Percentiles rank a stretch among this genome's conserved stretches.
Evolutionary conservation across 2,113 vertebrate genomes (phyloP).

Genomic region (Electrona antarctica): DNA sequence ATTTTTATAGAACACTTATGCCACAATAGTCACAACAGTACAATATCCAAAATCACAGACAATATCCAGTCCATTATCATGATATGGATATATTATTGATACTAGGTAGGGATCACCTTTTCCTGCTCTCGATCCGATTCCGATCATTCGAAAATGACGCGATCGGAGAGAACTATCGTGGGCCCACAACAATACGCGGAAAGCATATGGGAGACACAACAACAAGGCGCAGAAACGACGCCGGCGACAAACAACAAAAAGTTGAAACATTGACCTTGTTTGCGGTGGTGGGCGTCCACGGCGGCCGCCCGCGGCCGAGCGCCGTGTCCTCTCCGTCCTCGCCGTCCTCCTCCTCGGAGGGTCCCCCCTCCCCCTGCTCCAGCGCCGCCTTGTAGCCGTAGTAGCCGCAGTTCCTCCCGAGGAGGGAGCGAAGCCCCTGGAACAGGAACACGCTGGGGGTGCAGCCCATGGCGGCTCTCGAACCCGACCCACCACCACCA

Average conservation of each 20-base stretch:
- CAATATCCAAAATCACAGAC: no score
- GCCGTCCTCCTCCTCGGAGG: constrained; percentile 70
- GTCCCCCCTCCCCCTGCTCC: constrained; percentile 69
- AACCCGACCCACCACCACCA: constrained; percentile 15
- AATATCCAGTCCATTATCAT: no score
- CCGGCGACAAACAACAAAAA: background rate
- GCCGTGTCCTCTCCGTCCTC: constrained; percentile 64
- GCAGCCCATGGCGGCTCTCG: constrained; percentile 87
- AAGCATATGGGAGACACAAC: no score
- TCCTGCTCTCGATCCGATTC: no score
- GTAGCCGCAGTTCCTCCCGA: constrained; percentile 92
- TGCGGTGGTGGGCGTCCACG: constrained; percentile 56
- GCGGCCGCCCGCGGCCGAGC: background rate
- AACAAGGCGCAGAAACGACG: background rate
- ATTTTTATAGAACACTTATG: no score
- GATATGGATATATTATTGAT: no score
- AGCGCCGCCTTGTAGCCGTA: constrained; percentile 85
- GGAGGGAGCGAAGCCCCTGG: constrained; percentile 88
- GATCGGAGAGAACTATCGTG: no score
- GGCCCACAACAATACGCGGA: background rate
- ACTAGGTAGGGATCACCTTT: no score
- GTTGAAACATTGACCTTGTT: constrained; percentile 11
- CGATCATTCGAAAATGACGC: no score
- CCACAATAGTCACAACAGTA: no score
- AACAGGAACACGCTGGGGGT: constrained; percentile 90